Percentiles rank a stretch among this genome's conserved stretches.
Evolutionary conservation across 2,888 invertebrate species (phyloP).

Genomic region (Ormyrus nitidulus): DNA sequence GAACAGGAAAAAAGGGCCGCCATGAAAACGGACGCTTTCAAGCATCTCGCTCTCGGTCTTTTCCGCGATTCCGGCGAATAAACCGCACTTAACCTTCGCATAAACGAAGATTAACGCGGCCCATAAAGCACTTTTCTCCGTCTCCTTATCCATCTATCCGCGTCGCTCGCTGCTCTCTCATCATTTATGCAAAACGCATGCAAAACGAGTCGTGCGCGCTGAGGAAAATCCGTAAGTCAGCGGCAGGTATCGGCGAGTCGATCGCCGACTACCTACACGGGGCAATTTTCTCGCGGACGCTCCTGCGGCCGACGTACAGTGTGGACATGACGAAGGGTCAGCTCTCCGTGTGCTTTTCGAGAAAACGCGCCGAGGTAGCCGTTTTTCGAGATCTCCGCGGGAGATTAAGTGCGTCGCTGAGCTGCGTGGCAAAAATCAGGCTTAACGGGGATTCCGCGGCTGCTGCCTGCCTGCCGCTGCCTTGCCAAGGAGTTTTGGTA

Average conservation of each 20-base stretch:
- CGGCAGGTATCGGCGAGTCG: slow-evolving; percentile 23
- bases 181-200: slow-evolving; percentile 33
- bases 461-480: too few species aligned
- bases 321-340: neutral
- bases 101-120: neutral
- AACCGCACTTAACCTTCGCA: neutral
- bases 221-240: slow-evolving; percentile 21
- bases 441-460: too few species aligned
- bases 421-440: too few species aligned
- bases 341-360: slow-evolving; percentile 5
- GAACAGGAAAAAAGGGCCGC: too few species aligned
- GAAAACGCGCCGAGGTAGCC: slow-evolving; percentile 11
- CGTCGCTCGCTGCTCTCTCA: neutral
- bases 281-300: slow-evolving; percentile 10
- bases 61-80: neutral
- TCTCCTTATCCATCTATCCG: neutral
- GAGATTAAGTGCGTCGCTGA: neutral
- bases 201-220: neutral
- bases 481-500: too few species aligned
- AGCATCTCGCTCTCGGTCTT: neutral
- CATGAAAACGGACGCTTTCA: too few species aligned
- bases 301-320: neutral
- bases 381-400: slow-evolving; percentile 17
- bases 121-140: neutral
- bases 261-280: neutral